Evolutionary conservation across 1,140 invertebrate species (phyloP).

Genomic region (Tetranychus cinnabarinus): DNA sequence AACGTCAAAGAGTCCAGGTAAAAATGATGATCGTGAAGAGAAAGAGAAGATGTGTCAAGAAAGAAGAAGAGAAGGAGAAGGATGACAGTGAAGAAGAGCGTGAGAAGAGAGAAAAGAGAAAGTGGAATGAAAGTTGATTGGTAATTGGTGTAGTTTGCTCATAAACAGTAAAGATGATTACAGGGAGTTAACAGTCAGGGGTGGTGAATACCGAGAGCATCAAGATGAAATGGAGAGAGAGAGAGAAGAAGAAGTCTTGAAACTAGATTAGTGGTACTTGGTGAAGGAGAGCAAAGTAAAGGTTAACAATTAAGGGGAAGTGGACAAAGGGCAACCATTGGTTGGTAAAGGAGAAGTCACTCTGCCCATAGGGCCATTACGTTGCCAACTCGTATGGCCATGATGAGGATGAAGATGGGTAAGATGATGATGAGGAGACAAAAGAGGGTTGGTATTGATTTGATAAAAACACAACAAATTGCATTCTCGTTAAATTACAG

Average conservation of each 20-base stretch:
- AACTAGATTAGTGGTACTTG: background rate
- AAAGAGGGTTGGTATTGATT: background rate
- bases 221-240: background rate
- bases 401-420: too few relatives aligned
- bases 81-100: background rate
- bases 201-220: background rate
- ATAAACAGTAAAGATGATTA: background rate
- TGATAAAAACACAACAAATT: background rate
- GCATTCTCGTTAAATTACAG: too few relatives aligned
- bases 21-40: background rate
- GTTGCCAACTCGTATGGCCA: too few relatives aligned
- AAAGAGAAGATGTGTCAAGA: background rate
- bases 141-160: background rate
- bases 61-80: background rate
- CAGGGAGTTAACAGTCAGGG: background rate
- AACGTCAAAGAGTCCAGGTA: background rate
- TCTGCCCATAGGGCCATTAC: too few relatives aligned
- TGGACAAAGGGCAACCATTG: too few relatives aligned
- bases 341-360: too few relatives aligned
- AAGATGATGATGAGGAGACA: background rate
- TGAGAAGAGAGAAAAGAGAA: background rate
- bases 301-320: too few relatives aligned
- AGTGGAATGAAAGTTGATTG: background rate
- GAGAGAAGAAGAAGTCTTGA: background rate
- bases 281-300: too few relatives aligned